Evolutionary conservation across 2,113 vertebrate species (phyloP), one percentile per base, ranked within the genome.

Genomic region (Phalacrocorax carbo): DNA sequence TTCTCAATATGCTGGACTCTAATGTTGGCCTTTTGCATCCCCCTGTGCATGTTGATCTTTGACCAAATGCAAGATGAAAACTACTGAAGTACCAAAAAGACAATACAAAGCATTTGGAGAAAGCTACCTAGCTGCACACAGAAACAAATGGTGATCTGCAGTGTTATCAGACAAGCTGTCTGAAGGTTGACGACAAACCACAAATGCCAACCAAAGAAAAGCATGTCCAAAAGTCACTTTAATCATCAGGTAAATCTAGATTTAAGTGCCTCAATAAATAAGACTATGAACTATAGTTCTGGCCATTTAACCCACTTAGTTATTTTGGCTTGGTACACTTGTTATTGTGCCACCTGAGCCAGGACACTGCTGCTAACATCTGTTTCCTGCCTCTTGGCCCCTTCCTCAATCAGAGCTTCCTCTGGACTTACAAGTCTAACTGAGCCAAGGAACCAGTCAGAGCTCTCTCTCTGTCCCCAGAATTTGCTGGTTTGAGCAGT

Each of bases 341-440:
- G 84, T 88, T 96, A 82, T 89, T 36, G 44, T 69, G 80, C 90
- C 94, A 97, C 94, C 87, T 96, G 94, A 97, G 87, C 91, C 46
- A 90, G 93, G 96, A 94, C 65, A 78, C 73, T 66, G 62, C 88
- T 86, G 90, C 64, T 76, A 91, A 92, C 82, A 97, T 93, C 95
- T 97, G 89, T 66, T 96, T 93, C 95, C 95, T 96, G 84, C 71
- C 94, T 91, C 60, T 79, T 64, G 85, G 90, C 96, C 71, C 64
- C 71, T 96, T 94, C 88, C 88, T 92, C 79, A 68, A 40, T 81
- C 72, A 71, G 55, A 95, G 46, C 21, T 88, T 92, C 80, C 92
- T 44, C 75, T 55, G 38, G 44, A 42, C 65, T 66, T 20, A 0
- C 30, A 27, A 80, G 30, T 25, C 32, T 65, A 34, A 40, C 27